phyloP scores from a whole-genome alignment of 2,113 vertebrate genomes.

The Pangasianodon gigas region DNA sequence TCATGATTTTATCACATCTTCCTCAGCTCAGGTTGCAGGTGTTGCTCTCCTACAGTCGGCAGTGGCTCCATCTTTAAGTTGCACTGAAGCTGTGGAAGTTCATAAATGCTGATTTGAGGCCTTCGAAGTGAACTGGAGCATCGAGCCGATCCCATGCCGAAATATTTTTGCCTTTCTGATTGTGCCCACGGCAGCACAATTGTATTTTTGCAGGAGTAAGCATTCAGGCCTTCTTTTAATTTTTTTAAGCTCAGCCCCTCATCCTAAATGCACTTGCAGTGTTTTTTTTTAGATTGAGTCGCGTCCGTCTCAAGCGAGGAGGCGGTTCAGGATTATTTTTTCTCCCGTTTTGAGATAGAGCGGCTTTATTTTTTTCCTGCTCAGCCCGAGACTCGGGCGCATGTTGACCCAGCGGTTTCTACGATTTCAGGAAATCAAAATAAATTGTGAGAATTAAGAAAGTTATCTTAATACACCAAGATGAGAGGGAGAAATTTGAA shows the following conservation, averaged over 20 bases:
- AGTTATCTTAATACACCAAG: constrained; percentile 48
- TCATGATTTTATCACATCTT: neutral
- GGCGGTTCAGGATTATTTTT: constrained; percentile 48
- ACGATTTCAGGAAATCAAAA: constrained; percentile 37
- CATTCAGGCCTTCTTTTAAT: constrained; percentile 54
- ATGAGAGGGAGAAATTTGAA: constrained; percentile 36
- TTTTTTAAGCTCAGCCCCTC: constrained; percentile 62
- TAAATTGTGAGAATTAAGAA: constrained; percentile 43
- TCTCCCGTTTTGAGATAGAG: constrained; percentile 44
- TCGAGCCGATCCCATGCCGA: constrained; percentile 19
- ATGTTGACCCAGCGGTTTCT: constrained; percentile 51
- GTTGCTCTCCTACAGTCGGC: neutral
- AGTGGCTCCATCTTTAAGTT: neutral
- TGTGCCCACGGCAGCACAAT: constrained; percentile 70
- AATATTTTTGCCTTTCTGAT: constrained; percentile 59
- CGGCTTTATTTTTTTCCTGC: constrained; percentile 51
- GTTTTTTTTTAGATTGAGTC: constrained; percentile 64
- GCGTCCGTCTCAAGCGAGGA: constrained; percentile 44
- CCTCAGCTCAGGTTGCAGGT: neutral
- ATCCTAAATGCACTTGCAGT: constrained; percentile 63
- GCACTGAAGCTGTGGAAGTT: constrained; percentile 14
- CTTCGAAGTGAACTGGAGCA: constrained; percentile 50
- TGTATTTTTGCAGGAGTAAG: constrained; percentile 60
- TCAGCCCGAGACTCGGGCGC: neutral
- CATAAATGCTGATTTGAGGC: constrained; percentile 39